A percentile compares a stretch with the other conserved stretches of the same genome.
These are phyloP conservation scores for Penaeus japonicus DNA, from an alignment of 1,140 invertebrate genomes.

Conservation along the genomic window DNA sequence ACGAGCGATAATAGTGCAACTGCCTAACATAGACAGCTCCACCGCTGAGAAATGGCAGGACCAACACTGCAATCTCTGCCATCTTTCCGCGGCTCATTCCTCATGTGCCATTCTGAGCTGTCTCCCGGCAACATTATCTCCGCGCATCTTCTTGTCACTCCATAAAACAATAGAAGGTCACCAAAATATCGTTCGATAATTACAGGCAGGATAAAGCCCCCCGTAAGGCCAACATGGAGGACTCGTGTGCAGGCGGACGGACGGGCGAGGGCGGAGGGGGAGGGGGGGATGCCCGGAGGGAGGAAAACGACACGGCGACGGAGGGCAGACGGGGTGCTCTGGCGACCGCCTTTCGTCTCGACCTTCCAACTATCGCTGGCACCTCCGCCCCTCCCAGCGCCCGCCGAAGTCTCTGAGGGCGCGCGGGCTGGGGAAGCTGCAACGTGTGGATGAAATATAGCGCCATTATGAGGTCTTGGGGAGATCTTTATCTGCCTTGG, in stretches of 20 bases:
- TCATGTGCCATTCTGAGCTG: slow-evolving; percentile 38
- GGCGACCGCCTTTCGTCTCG: too few relatives aligned
- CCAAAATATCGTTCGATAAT: slow-evolving; percentile 42
- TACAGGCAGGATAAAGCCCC: slow-evolving; percentile 28
- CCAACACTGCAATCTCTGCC: slow-evolving; percentile 53
- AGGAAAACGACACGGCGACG: not conserved
- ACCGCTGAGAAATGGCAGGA: slow-evolving; percentile 51
- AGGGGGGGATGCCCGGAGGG: not conserved
- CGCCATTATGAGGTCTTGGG: slow-evolving; percentile 53
- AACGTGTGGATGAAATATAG: slow-evolving; percentile 50
- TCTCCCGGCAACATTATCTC: slow-evolving; percentile 27
- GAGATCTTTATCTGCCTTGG: slow-evolving; percentile 48
- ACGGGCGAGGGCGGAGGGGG: too few relatives aligned
- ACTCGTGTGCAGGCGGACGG: too few relatives aligned
- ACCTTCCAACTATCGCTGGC: not conserved
- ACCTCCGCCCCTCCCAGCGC: not conserved
- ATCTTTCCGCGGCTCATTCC: slow-evolving; percentile 48
- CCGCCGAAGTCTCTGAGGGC: not conserved
- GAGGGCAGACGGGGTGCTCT: too few relatives aligned
- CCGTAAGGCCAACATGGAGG: too few relatives aligned
- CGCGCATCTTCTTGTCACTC: slow-evolving; percentile 46
- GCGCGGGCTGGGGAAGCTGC: slow-evolving; percentile 29
- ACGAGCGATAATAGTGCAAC: slow-evolving; percentile 50
- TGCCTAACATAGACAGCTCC: slow-evolving; percentile 47
- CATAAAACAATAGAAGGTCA: slow-evolving; percentile 43